Base-by-base conservation (phyloP, 2,888 invertebrate genomes). In the Azorinus chamasolen region DNA sequence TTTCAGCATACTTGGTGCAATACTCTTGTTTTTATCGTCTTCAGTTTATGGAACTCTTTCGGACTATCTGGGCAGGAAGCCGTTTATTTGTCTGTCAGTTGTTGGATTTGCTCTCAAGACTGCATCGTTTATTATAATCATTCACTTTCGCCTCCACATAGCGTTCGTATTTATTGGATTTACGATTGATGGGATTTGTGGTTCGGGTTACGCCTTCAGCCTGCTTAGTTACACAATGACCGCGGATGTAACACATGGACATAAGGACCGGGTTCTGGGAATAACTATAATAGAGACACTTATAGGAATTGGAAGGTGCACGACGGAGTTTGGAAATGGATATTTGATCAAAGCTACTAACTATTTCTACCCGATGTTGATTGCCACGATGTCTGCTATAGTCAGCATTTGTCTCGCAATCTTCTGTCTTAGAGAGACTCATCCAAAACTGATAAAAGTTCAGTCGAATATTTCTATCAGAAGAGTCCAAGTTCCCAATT, bases 41-140 rank as follows among this genome's bases (percentile, higher is more conserved):
- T 57, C 71, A 0, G 32, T n/a, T 2, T 71, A 58, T 32, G 71
- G 71, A 71, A 41, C 51, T 58, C n/a, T 71, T 64, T 20, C 58
- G 46, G n/a, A 71, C 63, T 51, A 20, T 20, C 32, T 32, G 32
- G 32, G 32, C 32, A 32, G 32, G 10, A 32, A 32, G 10, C 32
- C 32, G 32, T 32, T 32, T 32, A 32, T 32, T 10, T 32, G 32
- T 10, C 32, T 32, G 4, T 32, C 32, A 32, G 32, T 10, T 59
- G 0, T 64, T 61, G 22, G 72, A 59, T 32, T 32, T 32, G 32
- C 5, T 32, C 32, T 32, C 10, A 32, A 10, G 32, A 32, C 32
- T 10, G 4, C 10, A 10, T 32, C 10, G 4, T 32, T 20, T 6
- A 10, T 32, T 6, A 32, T 32, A 6, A 32, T 32, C 32, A 32